Evolutionary conservation across 2,113 vertebrate species (phyloP).

Genomic region (Callithrix jacchus): DNA sequence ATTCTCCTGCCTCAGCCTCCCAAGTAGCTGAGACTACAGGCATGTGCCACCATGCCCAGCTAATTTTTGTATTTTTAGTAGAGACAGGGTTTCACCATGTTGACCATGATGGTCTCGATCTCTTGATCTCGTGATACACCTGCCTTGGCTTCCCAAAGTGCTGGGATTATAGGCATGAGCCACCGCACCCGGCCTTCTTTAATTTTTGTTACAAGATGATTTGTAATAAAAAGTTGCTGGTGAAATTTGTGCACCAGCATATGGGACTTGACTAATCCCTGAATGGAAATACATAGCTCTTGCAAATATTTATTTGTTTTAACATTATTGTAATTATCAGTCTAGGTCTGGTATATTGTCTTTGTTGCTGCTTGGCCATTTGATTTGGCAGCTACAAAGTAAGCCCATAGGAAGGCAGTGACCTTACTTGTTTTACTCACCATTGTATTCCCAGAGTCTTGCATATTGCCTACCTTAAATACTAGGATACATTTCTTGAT

Average conservation of each 20-base stretch:
- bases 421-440: neutral
- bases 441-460: neutral
- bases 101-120: too few species aligned
- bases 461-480: neutral
- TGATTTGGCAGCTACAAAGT: neutral
- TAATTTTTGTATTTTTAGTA: too few species aligned
- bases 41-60: too few species aligned
- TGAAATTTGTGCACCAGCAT: neutral
- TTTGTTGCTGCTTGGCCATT: neutral
- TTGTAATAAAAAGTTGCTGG: neutral
- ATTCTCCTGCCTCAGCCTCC: too few species aligned
- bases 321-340: neutral
- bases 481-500: neutral
- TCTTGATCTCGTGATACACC: too few species aligned
- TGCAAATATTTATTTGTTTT: neutral
- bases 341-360: neutral
- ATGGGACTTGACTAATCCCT: neutral
- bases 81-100: too few species aligned
- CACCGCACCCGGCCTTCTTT: neutral
- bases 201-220: neutral
- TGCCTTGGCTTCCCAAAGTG: too few species aligned
- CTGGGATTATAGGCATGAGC: too few species aligned
- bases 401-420: neutral
- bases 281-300: neutral
- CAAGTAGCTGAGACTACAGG: too few species aligned